phyloP scores from a whole-genome alignment of 2,113 vertebrate species.

The Xiphophorus maculatus region DNA sequence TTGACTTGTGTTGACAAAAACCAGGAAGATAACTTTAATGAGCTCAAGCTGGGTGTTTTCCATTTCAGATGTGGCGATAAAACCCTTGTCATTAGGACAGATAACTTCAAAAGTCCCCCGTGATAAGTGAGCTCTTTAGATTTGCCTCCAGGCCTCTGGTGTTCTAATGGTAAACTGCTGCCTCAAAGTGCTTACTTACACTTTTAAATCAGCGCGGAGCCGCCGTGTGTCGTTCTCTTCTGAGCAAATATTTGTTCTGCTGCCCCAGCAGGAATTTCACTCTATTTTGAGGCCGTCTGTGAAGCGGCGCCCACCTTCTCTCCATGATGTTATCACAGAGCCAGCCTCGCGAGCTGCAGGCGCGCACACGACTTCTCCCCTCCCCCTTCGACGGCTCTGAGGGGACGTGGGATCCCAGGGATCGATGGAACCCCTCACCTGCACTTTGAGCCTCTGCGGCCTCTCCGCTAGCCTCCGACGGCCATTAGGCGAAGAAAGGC shows the following conservation, averaged over 20 bases:
- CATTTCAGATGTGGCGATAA: slow-evolving; percentile 41
- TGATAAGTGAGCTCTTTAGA: slow-evolving; percentile 31
- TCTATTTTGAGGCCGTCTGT: slow-evolving; percentile 40
- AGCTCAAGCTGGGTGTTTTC: slow-evolving; percentile 45
- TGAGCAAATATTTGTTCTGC: slow-evolving; percentile 46
- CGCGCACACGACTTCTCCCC: slow-evolving; percentile 16
- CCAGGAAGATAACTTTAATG: slow-evolving; percentile 51
- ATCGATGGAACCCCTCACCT: slow-evolving; percentile 61
- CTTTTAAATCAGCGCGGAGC: slow-evolving; percentile 26
- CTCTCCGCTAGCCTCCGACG: slow-evolving; percentile 33
- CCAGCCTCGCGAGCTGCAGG: slow-evolving; percentile 6
- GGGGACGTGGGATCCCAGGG: slow-evolving; percentile 39
- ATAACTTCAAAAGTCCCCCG: slow-evolving; percentile 27
- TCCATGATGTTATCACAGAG: slow-evolving; percentile 1
- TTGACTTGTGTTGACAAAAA: slow-evolving; percentile 50
- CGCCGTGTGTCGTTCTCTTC: slow-evolving; percentile 25
- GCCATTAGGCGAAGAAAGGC: slow-evolving; percentile 9
- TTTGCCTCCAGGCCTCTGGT: slow-evolving; percentile 26
- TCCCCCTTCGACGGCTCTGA: slow-evolving; percentile 25
- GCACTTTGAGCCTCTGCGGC: slow-evolving; percentile 11
- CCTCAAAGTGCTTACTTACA: slow-evolving; percentile 24
- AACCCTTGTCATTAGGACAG: slow-evolving; percentile 40
- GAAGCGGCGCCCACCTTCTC: slow-evolving; percentile 16
- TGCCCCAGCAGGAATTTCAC: slow-evolving; percentile 27
- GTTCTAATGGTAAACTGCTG: slow-evolving; percentile 23